Evolutionary conservation across 2,797 vertebrate genomes (phyloP).

Genomic region (Xyrichtys novacula): DNA sequence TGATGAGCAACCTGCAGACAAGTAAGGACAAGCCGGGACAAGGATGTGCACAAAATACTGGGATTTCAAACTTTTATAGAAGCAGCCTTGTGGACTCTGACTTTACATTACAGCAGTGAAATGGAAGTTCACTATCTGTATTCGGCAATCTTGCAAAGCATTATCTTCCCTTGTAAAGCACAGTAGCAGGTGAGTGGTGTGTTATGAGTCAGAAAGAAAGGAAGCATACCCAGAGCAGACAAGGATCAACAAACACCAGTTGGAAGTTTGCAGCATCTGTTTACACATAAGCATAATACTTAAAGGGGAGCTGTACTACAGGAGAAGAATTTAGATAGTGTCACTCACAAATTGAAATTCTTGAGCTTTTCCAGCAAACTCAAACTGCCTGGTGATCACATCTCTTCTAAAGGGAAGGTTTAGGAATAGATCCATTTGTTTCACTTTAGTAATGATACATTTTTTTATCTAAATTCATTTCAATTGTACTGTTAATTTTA

Average conservation of each 20-base stretch:
- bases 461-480: no score
- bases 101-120: not conserved
- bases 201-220: constrained; percentile 21
- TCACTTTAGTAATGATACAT: no score
- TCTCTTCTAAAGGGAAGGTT: no score
- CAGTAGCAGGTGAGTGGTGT: constrained; percentile 1
- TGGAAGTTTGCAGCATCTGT: constrained; percentile 9
- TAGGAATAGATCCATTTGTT: no score
- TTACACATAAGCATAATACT: not conserved
- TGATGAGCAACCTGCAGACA: constrained; percentile 33
- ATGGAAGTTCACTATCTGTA: constrained; percentile 14
- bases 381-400: not conserved
- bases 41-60: constrained; percentile 20
- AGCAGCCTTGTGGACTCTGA: constrained; percentile 16
- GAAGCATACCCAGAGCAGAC: not conserved
- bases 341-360: not conserved
- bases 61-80: constrained; percentile 1
- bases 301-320: not conserved
- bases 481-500: no score
- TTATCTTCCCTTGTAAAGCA: constrained; percentile 16
- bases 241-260: not conserved
- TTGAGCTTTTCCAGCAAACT: not conserved
- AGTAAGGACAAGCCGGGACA: constrained; percentile 34
- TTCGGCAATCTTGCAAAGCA: constrained; percentile 15
- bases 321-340: not conserved